These are phyloP conservation scores for Doris montereyensis DNA, from an alignment of 2,888 invertebrate species.

Conservation along the genomic window DNA sequence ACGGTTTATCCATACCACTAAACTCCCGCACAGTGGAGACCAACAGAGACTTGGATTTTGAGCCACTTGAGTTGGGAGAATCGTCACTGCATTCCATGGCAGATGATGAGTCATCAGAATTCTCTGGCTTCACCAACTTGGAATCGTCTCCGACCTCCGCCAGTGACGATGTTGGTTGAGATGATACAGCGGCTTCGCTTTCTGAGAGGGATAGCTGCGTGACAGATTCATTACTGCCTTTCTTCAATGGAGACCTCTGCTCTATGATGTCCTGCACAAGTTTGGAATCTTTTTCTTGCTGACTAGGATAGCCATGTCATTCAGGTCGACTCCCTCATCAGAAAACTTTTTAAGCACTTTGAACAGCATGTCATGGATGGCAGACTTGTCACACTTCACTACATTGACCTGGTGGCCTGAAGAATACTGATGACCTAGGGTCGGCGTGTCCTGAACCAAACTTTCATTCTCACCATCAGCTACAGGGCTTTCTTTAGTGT, in stretches of 20 bases:
- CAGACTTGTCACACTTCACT: slow-evolving; percentile 52
- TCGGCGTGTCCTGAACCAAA: slow-evolving; percentile 42
- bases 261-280: slow-evolving; percentile 18
- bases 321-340: slow-evolving; percentile 49
- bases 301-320: slow-evolving; percentile 59
- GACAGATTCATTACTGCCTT: neutral
- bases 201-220: neutral
- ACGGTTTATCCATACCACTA: slow-evolving; percentile 58
- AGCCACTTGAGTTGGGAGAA: neutral
- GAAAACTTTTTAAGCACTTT: slow-evolving; percentile 50
- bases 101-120: too few relatives aligned
- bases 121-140: too few relatives aligned
- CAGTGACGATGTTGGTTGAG: too few relatives aligned
- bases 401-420: slow-evolving; percentile 57
- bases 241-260: neutral
- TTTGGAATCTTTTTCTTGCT: slow-evolving; percentile 49
- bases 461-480: neutral
- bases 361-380: slow-evolving; percentile 51
- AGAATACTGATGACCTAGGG: slow-evolving; percentile 55
- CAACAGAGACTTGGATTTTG: neutral
- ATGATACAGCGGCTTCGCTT: neutral
- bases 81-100: too few relatives aligned
- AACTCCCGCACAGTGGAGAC: slow-evolving; percentile 60
- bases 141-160: too few relatives aligned
- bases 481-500: neutral